Percentiles rank a stretch among this genome's conserved stretches.
Conservation (phyloP, 2,797 vertebrate genomes). For the Schizopygopsis malacanthus region DNA sequence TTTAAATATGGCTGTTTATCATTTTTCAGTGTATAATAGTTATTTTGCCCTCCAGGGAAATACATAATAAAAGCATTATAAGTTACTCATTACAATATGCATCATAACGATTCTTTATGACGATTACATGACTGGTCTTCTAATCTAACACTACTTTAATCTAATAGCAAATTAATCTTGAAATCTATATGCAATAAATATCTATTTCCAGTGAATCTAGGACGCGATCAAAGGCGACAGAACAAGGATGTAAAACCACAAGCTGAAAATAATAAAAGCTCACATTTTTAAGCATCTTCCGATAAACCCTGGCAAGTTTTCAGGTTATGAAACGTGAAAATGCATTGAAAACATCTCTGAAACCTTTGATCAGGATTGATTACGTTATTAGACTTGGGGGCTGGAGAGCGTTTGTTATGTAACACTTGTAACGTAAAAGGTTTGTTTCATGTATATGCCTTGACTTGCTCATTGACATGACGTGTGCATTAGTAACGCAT, state of each 20-base stretch:
- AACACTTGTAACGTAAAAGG: slow-evolving; percentile 25
- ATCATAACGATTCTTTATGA: neutral
- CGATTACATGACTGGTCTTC: neutral
- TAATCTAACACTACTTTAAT: neutral
- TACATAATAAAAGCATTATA: neutral
- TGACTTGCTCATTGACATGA: slow-evolving; percentile 48
- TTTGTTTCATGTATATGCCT: slow-evolving; percentile 22
- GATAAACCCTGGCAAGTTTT: neutral
- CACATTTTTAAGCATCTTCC: neutral
- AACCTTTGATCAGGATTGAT: slow-evolving; percentile 47
- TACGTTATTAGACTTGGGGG: slow-evolving; percentile 47
- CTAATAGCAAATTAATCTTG: slow-evolving; percentile 29
- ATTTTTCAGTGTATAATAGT: neutral
- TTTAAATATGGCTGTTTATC: neutral
- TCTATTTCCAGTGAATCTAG: neutral
- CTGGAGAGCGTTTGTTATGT: slow-evolving; percentile 33
- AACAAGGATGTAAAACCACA: neutral
- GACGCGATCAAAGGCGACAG: slow-evolving; percentile 17
- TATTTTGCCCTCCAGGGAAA: neutral
- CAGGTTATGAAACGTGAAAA: slow-evolving; percentile 2
- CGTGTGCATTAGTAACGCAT: slow-evolving; percentile 61
- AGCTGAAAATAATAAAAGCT: slow-evolving; percentile 18
- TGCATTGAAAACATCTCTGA: neutral
- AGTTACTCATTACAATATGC: neutral
- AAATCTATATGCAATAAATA: neutral